These are phyloP conservation scores for Oryzias sinensis DNA, from an alignment of 2,797 vertebrate species.

Conservation along the genomic window DNA sequence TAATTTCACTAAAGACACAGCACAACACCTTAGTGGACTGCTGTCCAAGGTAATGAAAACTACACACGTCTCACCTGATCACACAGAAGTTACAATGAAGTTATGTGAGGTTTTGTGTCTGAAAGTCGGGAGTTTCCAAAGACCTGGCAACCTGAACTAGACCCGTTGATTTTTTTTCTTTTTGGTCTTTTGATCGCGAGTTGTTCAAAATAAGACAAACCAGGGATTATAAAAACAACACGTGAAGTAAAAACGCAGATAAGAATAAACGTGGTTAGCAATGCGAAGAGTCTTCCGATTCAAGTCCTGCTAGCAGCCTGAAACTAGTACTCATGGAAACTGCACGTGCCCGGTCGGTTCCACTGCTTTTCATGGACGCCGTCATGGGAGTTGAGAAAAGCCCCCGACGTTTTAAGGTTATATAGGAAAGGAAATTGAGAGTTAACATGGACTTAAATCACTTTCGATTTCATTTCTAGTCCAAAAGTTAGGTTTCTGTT, in stretches of 20 bases:
- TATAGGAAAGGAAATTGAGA: accelerated
- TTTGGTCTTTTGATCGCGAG: not conserved
- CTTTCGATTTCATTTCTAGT: conserved; percentile 75
- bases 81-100: no score
- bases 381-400: not conserved
- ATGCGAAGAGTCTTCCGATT: not conserved
- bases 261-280: not conserved
- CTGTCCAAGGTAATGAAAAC: no score
- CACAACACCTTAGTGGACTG: no score
- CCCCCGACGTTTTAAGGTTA: not conserved
- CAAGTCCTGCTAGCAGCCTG: not conserved
- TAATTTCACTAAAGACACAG: no score
- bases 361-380: not conserved
- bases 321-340: conserved; percentile 8
- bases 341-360: no score
- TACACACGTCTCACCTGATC: no score
- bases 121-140: no score
- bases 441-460: not conserved
- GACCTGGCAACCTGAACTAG: no score
- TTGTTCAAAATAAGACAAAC: not conserved
- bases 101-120: no score
- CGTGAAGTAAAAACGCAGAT: not conserved
- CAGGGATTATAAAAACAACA: not conserved
- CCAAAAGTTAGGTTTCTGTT: conserved; percentile 33
- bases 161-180: not conserved